Base-by-base conservation (phyloP, 2,888 invertebrate genomes). In the Anarsia innoxiella region DNA sequence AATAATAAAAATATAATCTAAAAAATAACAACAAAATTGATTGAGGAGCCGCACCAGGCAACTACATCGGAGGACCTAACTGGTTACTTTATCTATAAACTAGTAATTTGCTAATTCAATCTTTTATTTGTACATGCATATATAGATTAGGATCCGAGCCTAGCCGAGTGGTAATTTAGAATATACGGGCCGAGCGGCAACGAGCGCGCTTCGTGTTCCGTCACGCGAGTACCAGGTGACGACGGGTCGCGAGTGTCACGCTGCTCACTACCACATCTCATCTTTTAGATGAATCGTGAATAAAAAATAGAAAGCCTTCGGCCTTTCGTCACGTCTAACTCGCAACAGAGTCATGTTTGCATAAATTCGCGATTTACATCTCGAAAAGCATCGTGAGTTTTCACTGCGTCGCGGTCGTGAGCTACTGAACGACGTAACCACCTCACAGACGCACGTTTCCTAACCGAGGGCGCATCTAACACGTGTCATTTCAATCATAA, bases 81-180 rank as follows among this genome's bases (percentile, higher is more conserved):
- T 54, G 49, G 49, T 56, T 59, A 59, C 38, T 56, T 43, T 49
- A 48, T 49, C 44, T 48, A 73, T 55, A 50, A 60, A 63, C 78
- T 76, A 77, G 53, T 69, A 68, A 75, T 69, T 76, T 76, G 66
- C 76, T 79, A 79, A 67, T 70, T 60, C 70, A 71, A 69, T 73
- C 66, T 74, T 69, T 56, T 70, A 68, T 64, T 82, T 82, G 78
- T 82, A 82, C 82, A 82, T 70, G 74, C 70, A 57, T 72, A 61
- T 71, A 73, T 72, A 74, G 74, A 77, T 68, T 75, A 74, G 60
- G 49, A 57, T 64, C 59, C 63, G 49, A 70, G 66, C 66, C 61
- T 66, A 70, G 57, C 58, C 56, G 58, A 66, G 66, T 65, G 59
- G 66, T 75, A 73, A 70, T 78, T 77, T 79, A 74, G 79, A 78